These are phyloP conservation scores for Sebastes cheni DNA, from an alignment of 2,797 vertebrate species.

Conservation along the genomic window DNA sequence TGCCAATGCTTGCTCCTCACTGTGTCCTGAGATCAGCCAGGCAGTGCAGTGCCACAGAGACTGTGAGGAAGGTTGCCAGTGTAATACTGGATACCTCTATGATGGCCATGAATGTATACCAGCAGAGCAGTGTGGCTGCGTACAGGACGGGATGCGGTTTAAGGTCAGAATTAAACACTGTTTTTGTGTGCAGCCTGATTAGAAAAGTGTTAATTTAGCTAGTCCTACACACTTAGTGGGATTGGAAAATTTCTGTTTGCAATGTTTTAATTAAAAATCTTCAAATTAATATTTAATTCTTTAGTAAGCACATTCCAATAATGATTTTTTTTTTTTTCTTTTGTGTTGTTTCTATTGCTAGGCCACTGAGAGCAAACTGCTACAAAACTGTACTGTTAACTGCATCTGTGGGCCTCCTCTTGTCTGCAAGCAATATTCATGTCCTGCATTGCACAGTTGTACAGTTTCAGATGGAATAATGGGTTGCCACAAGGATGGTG, in stretches of 20 bases:
- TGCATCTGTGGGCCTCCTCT: slow-evolving; percentile 38
- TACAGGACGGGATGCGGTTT: slow-evolving; percentile 22
- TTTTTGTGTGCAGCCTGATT: background rate
- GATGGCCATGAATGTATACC: slow-evolving; percentile 33
- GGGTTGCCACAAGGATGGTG: slow-evolving; percentile 30
- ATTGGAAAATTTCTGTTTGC: background rate
- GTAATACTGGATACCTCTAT: slow-evolving; percentile 27
- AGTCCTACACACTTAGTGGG: background rate
- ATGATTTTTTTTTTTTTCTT: background rate
- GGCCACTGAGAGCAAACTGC: slow-evolving; percentile 34
- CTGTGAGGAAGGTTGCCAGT: slow-evolving; percentile 62
- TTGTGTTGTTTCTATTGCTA: background rate
- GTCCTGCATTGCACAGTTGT: slow-evolving; percentile 21
- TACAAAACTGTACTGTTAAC: slow-evolving; percentile 35
- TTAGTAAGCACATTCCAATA: background rate
- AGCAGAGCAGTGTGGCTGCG: slow-evolving; percentile 35
- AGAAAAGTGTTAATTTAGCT: background rate
- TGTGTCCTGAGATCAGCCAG: slow-evolving; percentile 25
- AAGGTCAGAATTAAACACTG: slow-evolving; percentile 12
- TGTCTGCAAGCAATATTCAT: slow-evolving; percentile 23
- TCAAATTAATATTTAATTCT: background rate
- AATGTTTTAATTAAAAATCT: background rate
- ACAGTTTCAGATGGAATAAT: slow-evolving; percentile 21
- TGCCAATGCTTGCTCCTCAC: background rate
- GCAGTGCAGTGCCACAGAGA: background rate